Evolutionary conservation across 2,797 vertebrate species (phyloP).

Genomic region (Astyanax mexicanus): DNA sequence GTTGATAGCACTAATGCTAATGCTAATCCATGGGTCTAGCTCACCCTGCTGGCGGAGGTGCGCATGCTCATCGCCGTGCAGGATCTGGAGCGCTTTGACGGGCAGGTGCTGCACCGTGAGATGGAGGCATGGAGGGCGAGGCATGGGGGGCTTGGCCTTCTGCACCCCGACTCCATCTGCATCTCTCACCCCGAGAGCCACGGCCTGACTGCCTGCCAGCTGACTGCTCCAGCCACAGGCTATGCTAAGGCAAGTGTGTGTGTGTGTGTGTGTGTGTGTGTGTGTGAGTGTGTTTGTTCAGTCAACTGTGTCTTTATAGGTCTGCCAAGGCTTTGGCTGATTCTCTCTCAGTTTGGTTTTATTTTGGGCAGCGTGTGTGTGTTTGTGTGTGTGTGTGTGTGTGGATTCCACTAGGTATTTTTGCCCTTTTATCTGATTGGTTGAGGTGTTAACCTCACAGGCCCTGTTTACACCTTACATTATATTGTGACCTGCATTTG

Average conservation of each 20-base stretch:
- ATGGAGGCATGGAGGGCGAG: slow-evolving; percentile 88
- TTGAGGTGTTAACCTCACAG: background rate
- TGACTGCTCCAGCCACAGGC: slow-evolving; percentile 76
- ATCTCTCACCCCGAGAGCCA: slow-evolving; percentile 76
- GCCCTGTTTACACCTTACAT: background rate
- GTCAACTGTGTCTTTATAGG: background rate
- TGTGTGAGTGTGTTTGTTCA: slow-evolving; percentile 18
- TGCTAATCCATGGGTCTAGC: too few species aligned
- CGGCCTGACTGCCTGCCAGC: slow-evolving; percentile 76
- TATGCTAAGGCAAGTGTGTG: slow-evolving; percentile 77
- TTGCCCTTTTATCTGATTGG: slow-evolving; percentile 39
- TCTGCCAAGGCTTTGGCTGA: slow-evolving; percentile 1
- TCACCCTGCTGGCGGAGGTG: slow-evolving; percentile 92
- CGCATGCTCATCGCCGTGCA: slow-evolving; percentile 83
- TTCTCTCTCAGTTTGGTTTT: background rate
- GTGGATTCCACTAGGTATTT: slow-evolving; percentile 23
- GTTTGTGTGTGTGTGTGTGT: slow-evolving; percentile 1
- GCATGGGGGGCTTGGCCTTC: slow-evolving; percentile 74
- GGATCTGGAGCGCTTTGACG: slow-evolving; percentile 89
- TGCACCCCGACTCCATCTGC: slow-evolving; percentile 75
- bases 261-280: slow-evolving; percentile 22
- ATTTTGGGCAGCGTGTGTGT: too few species aligned
- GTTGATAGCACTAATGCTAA: too few species aligned
- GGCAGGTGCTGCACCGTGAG: slow-evolving; percentile 87
- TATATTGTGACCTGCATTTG: background rate